phyloP scores from a whole-genome alignment of 2,113 vertebrate genomes.

The Chaetura pelagica region DNA sequence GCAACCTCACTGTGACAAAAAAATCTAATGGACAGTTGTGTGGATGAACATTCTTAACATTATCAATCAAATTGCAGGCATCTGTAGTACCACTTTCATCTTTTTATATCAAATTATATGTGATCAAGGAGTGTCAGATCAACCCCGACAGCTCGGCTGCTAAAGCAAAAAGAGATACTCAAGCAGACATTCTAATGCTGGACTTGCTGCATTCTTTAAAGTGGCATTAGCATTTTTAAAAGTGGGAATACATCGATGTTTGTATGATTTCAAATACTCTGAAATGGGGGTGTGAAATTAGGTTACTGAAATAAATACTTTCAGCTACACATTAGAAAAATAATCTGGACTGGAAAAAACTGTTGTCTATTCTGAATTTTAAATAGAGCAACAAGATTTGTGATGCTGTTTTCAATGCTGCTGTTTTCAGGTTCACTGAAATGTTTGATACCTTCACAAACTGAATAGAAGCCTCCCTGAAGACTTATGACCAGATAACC shows the following conservation, averaged over 20 bases:
- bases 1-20: slow-evolving; percentile 8
- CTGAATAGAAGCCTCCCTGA: background rate
- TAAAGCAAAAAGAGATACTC: background rate
- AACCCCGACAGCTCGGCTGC: background rate
- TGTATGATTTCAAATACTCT: background rate
- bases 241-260: background rate
- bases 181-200: background rate
- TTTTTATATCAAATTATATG: slow-evolving; percentile 12
- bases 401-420: background rate
- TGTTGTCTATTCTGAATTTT: background rate
- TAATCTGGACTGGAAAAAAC: background rate
- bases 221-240: background rate
- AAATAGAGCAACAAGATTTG: background rate
- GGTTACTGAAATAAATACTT: background rate
- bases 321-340: background rate
- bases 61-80: background rate
- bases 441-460: background rate
- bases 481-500: background rate
- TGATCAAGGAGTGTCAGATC: background rate
- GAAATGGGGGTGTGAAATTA: background rate
- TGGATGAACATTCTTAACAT: background rate
- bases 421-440: background rate
- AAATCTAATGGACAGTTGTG: background rate
- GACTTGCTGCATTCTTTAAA: background rate
- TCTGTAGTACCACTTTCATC: background rate